Evolutionary conservation across 2,113 vertebrate species (phyloP), one percentile per base, ranked within the genome.

Genomic region (Excalfactoria chinensis): DNA sequence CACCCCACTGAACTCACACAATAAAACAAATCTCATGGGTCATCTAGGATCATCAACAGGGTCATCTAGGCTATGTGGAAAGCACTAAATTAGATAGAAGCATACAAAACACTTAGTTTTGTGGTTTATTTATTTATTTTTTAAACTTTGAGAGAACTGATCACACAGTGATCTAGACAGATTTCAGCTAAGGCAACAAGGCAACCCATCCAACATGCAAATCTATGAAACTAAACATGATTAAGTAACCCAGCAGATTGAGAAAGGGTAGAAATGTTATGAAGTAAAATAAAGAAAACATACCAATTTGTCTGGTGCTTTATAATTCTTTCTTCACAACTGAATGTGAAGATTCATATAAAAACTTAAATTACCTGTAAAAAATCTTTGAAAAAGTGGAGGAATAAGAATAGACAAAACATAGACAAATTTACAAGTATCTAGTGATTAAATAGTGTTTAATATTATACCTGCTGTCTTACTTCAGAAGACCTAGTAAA

Each of bases 1-100:
- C 0, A 1, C 30, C 30, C 4, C 37, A 11, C 64, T 70, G 28
- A 66, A 81, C 32, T 68, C 19, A 69, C 1, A 1, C 5, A 32
- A 49, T 16, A 60, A 81, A 71, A 12, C 11, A 11, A 32, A 59
- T 9, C 16, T 59, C 15, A n/a, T n/a, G n/a, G n/a, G n/a, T n/a
- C n/a, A n/a, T n/a, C n/a, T n/a, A n/a, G n/a, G n/a, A n/a, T n/a
- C n/a, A n/a, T n/a, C n/a, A n/a, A n/a, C n/a, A n/a, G 11, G 8
- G 67, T 2, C 10, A 53, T 34, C n/a, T 2, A 37, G 40, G 28
- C 32, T 66, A 44, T 10, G 5, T 12, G 30, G 40, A 15, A 58
- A 34, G 40, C 58, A 83, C 14, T n/a, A 25, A 55, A 56, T 40
- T 81, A 28, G n/a, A 26, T 66, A 43, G 34, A 88, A 8, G 30